phyloP scores from a whole-genome alignment of 2,888 invertebrate genomes.

The Sicus ferrugineus region DNA sequence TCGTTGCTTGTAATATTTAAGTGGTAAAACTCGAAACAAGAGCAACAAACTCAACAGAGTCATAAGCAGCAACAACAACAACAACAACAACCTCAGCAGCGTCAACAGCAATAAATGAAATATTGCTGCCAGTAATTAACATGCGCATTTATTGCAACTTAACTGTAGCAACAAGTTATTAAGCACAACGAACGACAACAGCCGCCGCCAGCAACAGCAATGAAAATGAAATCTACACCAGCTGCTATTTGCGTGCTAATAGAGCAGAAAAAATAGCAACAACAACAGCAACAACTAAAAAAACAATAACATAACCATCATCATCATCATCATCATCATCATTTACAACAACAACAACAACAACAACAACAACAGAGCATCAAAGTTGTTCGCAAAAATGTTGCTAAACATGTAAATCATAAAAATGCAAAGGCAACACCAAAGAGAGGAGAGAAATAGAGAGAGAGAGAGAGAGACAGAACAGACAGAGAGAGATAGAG shows the following conservation, averaged over 20 bases:
- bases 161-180: too few relatives aligned
- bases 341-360: conserved; percentile 23
- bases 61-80: neutral
- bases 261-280: conserved; percentile 22
- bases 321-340: neutral
- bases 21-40: too few relatives aligned
- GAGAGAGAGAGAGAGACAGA: neutral
- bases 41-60: too few relatives aligned
- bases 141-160: too few relatives aligned
- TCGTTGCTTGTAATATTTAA: neutral
- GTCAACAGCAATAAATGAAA: conserved; percentile 1
- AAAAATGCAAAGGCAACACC: neutral
- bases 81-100: conserved; percentile 5
- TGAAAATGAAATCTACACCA: too few relatives aligned
- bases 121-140: neutral
- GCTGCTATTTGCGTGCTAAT: conserved; percentile 2
- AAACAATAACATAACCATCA: conserved; percentile 1
- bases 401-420: conserved; percentile 8
- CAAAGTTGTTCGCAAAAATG: conserved; percentile 18
- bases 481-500: neutral
- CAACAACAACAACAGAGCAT: conserved; percentile 9
- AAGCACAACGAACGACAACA: too few relatives aligned
- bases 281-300: conserved; percentile 36
- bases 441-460: neutral
- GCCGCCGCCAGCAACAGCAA: too few relatives aligned